Percentiles rank a stretch among this genome's conserved stretches.
Evolutionary conservation across 1,140 invertebrate species (phyloP).

Genomic region (Diprion similis): DNA sequence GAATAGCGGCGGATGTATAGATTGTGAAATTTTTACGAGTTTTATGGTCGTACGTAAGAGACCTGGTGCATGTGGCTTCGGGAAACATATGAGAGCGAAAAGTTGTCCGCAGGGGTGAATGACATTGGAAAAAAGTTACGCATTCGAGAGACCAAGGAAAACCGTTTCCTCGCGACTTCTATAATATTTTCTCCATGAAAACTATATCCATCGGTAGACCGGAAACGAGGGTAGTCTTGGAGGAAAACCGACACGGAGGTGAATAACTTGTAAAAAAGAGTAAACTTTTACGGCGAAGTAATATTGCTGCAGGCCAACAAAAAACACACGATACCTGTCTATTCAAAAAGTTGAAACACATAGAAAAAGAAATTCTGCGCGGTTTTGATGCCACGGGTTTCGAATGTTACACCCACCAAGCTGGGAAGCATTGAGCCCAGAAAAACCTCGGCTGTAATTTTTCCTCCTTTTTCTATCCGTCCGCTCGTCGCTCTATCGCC

Average conservation of each 20-base stretch:
- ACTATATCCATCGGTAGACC: too few relatives aligned
- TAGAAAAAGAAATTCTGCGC: slow-evolving; percentile 28
- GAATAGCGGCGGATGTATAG: too few relatives aligned
- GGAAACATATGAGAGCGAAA: too few relatives aligned
- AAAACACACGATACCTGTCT: background rate
- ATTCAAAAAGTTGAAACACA: slow-evolving; percentile 50
- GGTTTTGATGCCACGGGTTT: background rate
- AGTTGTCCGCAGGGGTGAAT: too few relatives aligned
- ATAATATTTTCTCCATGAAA: too few relatives aligned
- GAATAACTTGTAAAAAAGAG: background rate
- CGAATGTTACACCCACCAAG: background rate
- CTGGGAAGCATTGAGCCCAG: slow-evolving; percentile 38
- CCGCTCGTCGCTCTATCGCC: background rate
- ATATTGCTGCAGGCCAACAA: background rate
- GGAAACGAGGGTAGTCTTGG: background rate
- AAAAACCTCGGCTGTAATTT: slow-evolving; percentile 41
- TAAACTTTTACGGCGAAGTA: slow-evolving; percentile 13
- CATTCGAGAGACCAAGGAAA: too few relatives aligned
- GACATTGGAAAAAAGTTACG: too few relatives aligned
- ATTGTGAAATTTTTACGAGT: too few relatives aligned
- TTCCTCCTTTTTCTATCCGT: background rate
- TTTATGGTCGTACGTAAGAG: too few relatives aligned
- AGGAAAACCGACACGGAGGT: background rate
- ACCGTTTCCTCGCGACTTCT: too few relatives aligned
- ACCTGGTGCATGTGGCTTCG: too few relatives aligned